Conservation (phyloP, 2,113 vertebrate genomes). For the Otolemur garnettii region DNA sequence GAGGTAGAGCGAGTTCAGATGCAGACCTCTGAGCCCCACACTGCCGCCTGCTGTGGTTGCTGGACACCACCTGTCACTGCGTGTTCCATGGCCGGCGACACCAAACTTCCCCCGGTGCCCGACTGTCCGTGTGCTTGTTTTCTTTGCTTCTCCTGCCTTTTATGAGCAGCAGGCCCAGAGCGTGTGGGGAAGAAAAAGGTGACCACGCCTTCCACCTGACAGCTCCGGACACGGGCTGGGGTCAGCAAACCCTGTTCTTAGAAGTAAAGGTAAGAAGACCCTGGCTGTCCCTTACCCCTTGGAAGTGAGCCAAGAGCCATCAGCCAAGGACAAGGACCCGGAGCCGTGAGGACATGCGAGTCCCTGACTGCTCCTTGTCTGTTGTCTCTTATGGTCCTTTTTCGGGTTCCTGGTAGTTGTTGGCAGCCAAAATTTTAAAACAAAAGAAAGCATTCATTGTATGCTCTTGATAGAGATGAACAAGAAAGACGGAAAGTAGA, state of each 20-base stretch:
- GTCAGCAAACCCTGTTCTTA: not conserved
- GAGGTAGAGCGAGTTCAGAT: not conserved
- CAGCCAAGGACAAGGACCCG: not conserved
- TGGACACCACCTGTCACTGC: too few relatives aligned
- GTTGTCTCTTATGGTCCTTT: not conserved
- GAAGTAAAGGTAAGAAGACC: not conserved
- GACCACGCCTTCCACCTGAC: rapidly evolving
- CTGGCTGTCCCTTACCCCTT: not conserved
- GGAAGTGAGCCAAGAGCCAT: not conserved
- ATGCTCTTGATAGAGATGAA: not conserved
- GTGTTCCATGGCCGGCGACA: too few relatives aligned
- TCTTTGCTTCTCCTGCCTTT: too few relatives aligned
- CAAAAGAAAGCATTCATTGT: not conserved
- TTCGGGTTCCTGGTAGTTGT: not conserved
- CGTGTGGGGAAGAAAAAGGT: not conserved
- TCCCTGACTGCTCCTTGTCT: not conserved
- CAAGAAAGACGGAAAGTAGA: not conserved
- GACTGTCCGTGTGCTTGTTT: too few relatives aligned
- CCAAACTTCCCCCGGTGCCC: too few relatives aligned
- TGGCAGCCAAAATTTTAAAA: not conserved
- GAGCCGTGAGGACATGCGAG: not conserved
- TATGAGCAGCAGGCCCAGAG: not conserved
- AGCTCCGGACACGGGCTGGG: rapidly evolving
- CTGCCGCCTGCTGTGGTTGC: too few relatives aligned
- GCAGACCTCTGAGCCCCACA: not conserved